Conservation (phyloP, 2,113 vertebrate genomes). For the Rhineura floridana region DNA sequence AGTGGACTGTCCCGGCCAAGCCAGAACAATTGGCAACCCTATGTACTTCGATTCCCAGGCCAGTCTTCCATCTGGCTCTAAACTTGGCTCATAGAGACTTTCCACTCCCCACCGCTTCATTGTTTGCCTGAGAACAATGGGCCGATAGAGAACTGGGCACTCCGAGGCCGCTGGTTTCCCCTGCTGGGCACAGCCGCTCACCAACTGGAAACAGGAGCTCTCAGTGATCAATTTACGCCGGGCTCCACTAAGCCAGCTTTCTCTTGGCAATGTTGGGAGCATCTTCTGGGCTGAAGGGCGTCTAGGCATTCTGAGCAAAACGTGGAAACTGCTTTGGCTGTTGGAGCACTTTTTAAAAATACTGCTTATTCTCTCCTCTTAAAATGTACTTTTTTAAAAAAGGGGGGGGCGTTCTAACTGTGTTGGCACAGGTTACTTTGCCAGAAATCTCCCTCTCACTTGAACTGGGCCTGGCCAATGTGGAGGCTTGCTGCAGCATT, state of each 20-base stretch:
- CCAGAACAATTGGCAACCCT: background rate
- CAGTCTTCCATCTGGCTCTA: background rate
- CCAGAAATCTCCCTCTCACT: background rate
- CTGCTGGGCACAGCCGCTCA: background rate
- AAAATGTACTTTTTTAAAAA: background rate
- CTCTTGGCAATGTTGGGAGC: background rate
- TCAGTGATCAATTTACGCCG: conserved; percentile 18
- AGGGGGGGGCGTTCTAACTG: too few relatives aligned
- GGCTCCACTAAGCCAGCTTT: fast-evolving
- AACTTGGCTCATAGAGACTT: fast-evolving
- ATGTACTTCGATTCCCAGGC: background rate
- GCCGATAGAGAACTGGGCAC: background rate
- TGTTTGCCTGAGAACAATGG: background rate
- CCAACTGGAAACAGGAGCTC: background rate
- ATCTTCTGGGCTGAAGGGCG: fast-evolving
- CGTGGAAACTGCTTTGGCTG: background rate
- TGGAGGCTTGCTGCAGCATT: background rate
- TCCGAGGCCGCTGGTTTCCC: background rate
- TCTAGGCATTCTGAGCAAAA: fast-evolving
- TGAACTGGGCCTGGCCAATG: background rate
- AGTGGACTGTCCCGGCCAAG: too few relatives aligned
- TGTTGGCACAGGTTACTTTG: background rate
- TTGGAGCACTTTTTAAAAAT: fast-evolving
- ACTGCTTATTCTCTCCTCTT: background rate
- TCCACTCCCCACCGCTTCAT: background rate